These are phyloP conservation scores for Melipona quadrifasciata DNA, from an alignment of 1,140 invertebrate species.

Conservation along the genomic window DNA sequence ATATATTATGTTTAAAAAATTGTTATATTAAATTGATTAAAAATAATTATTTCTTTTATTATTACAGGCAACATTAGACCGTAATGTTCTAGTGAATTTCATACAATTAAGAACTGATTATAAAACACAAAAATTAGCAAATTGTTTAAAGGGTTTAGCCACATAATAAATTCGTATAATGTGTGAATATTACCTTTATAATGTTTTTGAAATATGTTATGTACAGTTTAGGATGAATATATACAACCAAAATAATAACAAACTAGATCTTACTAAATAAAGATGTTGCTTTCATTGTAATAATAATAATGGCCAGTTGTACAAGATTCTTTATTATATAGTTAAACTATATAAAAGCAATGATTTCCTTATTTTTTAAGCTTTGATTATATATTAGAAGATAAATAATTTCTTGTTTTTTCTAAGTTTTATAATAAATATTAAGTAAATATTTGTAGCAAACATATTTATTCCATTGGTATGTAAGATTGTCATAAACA, in stretches of 20 bases:
- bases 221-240: neutral
- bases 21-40: neutral
- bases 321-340: conserved; percentile 12
- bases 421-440: conserved; percentile 16
- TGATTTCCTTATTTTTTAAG: neutral
- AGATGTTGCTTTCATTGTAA: conserved; percentile 8
- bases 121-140: conserved; percentile 91
- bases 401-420: conserved; percentile 16
- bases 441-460: conserved; percentile 61
- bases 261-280: conserved; percentile 9
- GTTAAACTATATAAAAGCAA: conserved; percentile 12
- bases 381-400: conserved; percentile 2
- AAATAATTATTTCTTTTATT: conserved; percentile 55
- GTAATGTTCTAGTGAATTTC: conserved; percentile 93
- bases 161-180: conserved; percentile 48
- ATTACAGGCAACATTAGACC: conserved; percentile 92
- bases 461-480: conserved; percentile 69
- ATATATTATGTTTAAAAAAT: neutral
- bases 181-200: neutral
- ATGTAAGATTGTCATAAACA: conserved; percentile 27
- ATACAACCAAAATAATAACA: neutral
- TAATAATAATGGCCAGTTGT: conserved; percentile 12
- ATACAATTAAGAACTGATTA: conserved; percentile 96
- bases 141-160: conserved; percentile 84
- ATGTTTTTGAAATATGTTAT: neutral